These are phyloP conservation scores for Neopipo cinnamomea DNA, from an alignment of 2,113 vertebrate genomes.

Conservation along the genomic window DNA sequence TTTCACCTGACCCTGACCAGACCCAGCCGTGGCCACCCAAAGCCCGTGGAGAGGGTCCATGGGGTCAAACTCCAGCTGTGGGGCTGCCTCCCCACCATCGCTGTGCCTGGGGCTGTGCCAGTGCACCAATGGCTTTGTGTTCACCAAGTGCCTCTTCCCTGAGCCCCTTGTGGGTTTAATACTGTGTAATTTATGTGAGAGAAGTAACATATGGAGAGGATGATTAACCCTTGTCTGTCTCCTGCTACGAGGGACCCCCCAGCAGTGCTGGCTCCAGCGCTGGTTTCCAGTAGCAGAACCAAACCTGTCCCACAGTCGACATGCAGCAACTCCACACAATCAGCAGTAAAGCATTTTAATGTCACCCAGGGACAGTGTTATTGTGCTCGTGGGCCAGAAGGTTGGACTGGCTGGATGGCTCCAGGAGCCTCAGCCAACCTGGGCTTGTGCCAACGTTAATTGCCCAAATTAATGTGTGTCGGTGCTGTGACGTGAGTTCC, in stretches of 20 bases:
- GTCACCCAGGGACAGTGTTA: neutral
- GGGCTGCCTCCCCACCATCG: neutral
- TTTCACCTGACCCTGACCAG: fast-evolving
- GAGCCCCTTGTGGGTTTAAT: neutral
- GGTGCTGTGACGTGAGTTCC: neutral
- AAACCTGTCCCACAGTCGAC: fast-evolving
- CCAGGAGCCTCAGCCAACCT: neutral
- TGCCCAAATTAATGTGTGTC: neutral
- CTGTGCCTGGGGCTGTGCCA: neutral
- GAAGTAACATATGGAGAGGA: fast-evolving
- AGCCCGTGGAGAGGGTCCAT: neutral
- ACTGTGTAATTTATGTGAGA: neutral
- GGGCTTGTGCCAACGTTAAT: fast-evolving
- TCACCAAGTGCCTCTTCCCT: neutral
- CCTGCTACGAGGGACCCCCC: neutral
- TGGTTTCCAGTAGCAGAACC: neutral
- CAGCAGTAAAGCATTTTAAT: neutral
- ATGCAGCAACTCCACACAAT: neutral
- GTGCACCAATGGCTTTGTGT: fast-evolving
- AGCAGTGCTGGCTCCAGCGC: neutral
- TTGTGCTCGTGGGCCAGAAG: neutral
- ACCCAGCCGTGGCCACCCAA: fast-evolving
- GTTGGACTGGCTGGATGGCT: neutral
- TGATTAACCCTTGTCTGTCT: too few relatives aligned
- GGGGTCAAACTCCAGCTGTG: neutral